Evolutionary conservation across 2,797 vertebrate genomes (phyloP).

Genomic region (Pangasius macronema): DNA sequence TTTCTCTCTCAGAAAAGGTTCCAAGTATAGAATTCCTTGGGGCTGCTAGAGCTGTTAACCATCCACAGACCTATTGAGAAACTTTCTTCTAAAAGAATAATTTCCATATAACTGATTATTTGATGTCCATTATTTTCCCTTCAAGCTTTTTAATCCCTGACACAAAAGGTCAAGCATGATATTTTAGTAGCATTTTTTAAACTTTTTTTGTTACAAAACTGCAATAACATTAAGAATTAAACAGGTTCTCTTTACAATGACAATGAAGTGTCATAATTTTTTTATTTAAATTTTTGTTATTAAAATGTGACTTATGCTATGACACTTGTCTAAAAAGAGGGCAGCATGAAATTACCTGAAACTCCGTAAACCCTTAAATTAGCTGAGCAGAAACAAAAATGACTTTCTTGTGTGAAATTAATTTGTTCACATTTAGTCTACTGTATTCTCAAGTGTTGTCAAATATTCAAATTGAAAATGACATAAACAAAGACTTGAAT

Average conservation of each 20-base stretch:
- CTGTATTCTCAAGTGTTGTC: not conserved
- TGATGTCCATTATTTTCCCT: constrained; percentile 37
- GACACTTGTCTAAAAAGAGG: not conserved
- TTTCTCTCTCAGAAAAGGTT: not conserved
- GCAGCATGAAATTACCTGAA: not conserved
- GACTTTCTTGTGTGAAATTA: not conserved
- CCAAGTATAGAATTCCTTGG: not conserved
- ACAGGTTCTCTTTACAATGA: not conserved
- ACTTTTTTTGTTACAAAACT: not conserved
- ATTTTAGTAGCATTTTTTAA: not conserved
- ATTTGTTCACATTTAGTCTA: not conserved
- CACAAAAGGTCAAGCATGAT: constrained; percentile 29
- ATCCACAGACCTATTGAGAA: not conserved
- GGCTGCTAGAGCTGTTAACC: not conserved
- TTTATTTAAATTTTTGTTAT: not conserved
- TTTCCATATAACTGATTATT: constrained; percentile 46
- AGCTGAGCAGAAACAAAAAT: not conserved
- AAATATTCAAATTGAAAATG: not conserved
- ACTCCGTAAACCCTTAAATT: not conserved
- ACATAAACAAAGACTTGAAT: not conserved
- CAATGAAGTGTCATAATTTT: not conserved
- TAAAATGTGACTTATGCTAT: not conserved
- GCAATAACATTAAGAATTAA: not conserved
- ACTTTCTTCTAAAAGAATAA: constrained; percentile 58
- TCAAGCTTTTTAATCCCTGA: constrained; percentile 24